A percentile compares a stretch with the other conserved stretches of the same genome.
Conservation (phyloP, 2,797 vertebrate genomes). For the Pipistrellus pygmaeus region DNA sequence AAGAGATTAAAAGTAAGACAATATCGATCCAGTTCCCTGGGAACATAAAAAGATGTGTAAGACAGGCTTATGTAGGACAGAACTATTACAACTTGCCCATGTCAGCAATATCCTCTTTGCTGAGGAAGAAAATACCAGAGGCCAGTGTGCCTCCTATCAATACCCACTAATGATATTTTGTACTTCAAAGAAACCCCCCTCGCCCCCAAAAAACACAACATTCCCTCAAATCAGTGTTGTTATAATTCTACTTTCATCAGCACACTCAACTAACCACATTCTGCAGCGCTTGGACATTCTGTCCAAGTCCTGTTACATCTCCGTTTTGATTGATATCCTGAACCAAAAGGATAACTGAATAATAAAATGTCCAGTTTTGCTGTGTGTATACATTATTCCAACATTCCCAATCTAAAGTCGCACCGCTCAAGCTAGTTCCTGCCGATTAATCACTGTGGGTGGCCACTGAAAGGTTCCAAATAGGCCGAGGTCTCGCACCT, state of each 20-base stretch:
- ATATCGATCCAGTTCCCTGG: neutral
- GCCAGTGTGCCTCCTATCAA: neutral
- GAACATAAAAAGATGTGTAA: neutral
- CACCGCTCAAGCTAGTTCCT: neutral
- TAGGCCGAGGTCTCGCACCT: too few species aligned
- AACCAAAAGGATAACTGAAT: neutral
- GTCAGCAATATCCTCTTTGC: conserved; percentile 18
- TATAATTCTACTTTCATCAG: neutral
- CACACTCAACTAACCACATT: neutral
- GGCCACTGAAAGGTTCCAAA: neutral
- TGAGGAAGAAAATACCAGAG: conserved; percentile 49
- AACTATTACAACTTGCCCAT: neutral
- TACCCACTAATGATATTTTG: neutral
- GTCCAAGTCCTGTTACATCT: neutral
- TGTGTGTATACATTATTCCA: neutral
- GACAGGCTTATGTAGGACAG: neutral
- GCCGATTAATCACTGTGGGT: neutral
- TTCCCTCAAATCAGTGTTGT: neutral
- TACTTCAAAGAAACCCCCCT: neutral
- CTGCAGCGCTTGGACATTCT: neutral
- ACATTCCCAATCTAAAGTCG: neutral
- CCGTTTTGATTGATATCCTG: neutral
- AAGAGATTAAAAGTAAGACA: conserved; percentile 33
- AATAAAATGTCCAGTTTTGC: neutral
- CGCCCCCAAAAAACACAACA: neutral